phyloP scores from a whole-genome alignment of 2,797 vertebrate genomes.

The Crossoptilon crossoptilon region DNA sequence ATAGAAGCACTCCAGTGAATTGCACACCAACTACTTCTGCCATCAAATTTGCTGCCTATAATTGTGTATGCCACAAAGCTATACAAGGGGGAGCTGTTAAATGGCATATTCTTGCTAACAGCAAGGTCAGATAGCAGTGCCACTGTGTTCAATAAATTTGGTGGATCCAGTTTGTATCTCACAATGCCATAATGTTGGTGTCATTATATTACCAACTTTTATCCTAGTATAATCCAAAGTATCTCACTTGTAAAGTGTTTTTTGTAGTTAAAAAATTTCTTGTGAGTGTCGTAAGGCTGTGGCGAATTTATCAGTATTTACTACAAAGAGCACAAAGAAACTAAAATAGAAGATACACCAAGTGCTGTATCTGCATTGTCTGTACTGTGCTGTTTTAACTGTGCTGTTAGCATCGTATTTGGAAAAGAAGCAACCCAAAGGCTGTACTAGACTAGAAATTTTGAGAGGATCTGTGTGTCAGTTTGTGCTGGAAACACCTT shows the following conservation, averaged over 20 bases:
- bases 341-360: neutral
- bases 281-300: neutral
- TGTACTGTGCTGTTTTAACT: neutral
- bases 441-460: neutral
- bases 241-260: neutral
- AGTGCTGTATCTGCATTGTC: neutral
- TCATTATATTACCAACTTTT: neutral
- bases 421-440: neutral
- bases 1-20: neutral
- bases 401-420: neutral
- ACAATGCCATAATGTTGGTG: neutral
- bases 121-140: neutral
- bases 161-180: neutral
- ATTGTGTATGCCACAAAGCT: neutral
- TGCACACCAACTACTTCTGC: neutral
- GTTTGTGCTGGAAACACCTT: neutral
- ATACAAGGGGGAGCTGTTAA: neutral
- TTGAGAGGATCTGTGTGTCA: neutral
- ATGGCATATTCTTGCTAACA: neutral
- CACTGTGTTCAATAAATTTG: neutral
- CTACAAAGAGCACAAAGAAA: neutral
- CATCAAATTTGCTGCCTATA: neutral
- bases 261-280: neutral
- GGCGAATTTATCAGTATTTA: neutral
- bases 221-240: neutral